Evolutionary conservation across 2,113 vertebrate genomes (phyloP).

Genomic region (Hippocampus barbouri): DNA sequence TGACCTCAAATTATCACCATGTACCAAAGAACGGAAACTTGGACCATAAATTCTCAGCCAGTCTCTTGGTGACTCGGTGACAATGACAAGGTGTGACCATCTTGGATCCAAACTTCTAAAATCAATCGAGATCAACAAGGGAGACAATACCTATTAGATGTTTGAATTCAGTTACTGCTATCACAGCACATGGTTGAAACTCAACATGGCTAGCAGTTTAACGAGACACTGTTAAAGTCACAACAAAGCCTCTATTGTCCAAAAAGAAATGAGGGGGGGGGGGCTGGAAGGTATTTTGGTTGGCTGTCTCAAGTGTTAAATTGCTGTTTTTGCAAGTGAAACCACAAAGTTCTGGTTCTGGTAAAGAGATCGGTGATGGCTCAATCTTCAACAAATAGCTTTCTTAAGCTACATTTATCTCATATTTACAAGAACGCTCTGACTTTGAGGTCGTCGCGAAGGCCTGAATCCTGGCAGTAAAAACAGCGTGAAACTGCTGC

Average conservation of each 20-base stretch:
- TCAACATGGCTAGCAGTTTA: neutral
- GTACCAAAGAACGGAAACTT: neutral
- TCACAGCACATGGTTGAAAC: neutral
- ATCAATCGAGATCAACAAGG: neutral
- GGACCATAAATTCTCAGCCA: neutral
- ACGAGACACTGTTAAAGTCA: neutral
- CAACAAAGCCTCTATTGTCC: neutral
- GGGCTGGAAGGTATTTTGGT: neutral
- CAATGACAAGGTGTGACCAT: neutral
- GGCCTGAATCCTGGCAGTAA: neutral
- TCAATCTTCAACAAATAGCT: conserved; percentile 1
- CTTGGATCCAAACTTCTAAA: neutral
- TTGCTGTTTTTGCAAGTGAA: neutral
- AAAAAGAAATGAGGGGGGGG: neutral
- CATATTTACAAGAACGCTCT: neutral
- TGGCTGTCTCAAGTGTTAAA: neutral
- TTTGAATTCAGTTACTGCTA: neutral
- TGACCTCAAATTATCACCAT: neutral
- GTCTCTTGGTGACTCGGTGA: too few relatives aligned
- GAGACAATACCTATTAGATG: neutral
- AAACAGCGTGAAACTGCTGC: neutral
- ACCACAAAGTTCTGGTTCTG: conserved; percentile 2
- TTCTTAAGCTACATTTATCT: neutral
- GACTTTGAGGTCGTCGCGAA: neutral
- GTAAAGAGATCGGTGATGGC: neutral